Evolutionary conservation across 2,797 vertebrate species (phyloP).

Genomic region (Girardinus metallicus): DNA sequence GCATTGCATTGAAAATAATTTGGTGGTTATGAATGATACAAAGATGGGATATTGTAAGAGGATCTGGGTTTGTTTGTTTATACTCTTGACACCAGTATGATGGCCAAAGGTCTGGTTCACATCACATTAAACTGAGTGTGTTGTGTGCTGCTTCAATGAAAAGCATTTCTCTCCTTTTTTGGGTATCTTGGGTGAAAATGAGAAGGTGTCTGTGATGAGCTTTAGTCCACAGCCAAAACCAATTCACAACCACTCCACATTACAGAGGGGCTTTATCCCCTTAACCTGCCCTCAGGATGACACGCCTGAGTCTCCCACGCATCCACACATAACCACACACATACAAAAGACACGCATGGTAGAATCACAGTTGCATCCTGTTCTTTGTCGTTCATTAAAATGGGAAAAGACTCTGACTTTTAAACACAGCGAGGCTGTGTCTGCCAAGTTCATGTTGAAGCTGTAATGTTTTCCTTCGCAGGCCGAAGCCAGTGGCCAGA

Average conservation of each 20-base stretch:
- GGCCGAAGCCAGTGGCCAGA: constrained; percentile 67
- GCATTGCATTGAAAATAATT: constrained; percentile 63
- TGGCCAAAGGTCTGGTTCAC: constrained; percentile 65
- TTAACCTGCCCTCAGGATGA: constrained; percentile 64
- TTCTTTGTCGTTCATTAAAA: constrained; percentile 43
- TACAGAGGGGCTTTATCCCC: constrained; percentile 74
- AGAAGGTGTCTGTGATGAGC: constrained; percentile 73
- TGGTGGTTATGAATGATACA: constrained; percentile 52
- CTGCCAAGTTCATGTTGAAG: constrained; percentile 63
- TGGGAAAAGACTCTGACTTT: constrained; percentile 30
- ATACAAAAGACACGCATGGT: background rate
- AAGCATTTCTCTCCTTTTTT: constrained; percentile 54
- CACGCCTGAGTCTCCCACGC: constrained; percentile 50
- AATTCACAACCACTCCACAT: constrained; percentile 75
- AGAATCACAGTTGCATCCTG: constrained; percentile 8
- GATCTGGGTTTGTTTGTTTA: constrained; percentile 19
- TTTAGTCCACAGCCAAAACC: constrained; percentile 76
- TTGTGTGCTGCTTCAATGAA: constrained; percentile 61
- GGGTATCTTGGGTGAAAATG: constrained; percentile 57
- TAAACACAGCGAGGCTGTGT: constrained; percentile 30
- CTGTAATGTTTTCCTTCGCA: constrained; percentile 40
- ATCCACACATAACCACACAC: constrained; percentile 11
- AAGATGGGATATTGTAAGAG: constrained; percentile 18
- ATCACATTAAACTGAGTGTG: constrained; percentile 62
- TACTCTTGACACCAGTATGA: constrained; percentile 63